Percentiles rank a stretch among this genome's conserved stretches.
Evolutionary conservation across 2,888 invertebrate genomes (phyloP).

Genomic region (Glyphotaelius pellucidus): DNA sequence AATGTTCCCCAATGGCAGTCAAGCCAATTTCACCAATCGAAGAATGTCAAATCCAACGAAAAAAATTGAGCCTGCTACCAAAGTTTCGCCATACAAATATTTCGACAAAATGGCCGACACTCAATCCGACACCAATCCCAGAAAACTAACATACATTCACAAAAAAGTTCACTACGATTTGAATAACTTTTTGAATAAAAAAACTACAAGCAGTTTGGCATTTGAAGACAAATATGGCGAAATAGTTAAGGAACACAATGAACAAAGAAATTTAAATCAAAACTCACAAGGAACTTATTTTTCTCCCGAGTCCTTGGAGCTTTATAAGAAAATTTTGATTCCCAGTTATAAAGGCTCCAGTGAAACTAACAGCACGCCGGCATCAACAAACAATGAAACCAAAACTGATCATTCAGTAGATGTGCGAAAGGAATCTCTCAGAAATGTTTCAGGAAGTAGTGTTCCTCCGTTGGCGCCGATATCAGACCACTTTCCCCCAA

Average conservation of each 20-base stretch:
- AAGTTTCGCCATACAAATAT: background rate
- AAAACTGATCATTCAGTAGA: background rate
- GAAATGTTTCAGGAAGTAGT: background rate
- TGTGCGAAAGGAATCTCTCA: background rate
- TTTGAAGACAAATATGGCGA: background rate
- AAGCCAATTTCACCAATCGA: constrained; percentile 19
- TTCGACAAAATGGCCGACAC: constrained; percentile 21
- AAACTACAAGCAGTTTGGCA: background rate
- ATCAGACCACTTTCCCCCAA: background rate
- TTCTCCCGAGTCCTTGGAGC: constrained; percentile 73
- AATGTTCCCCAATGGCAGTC: constrained; percentile 46
- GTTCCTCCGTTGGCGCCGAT: constrained; percentile 53
- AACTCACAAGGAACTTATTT: background rate
- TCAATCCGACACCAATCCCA: constrained; percentile 65
- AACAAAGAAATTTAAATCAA: constrained; percentile 5
- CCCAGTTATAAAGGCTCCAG: constrained; percentile 58
- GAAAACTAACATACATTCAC: constrained; percentile 71
- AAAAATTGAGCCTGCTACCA: background rate
- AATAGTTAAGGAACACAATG: constrained; percentile 28
- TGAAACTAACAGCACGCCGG: background rate
- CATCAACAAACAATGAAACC: background rate
- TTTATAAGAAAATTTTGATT: constrained; percentile 74
- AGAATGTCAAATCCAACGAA: background rate
- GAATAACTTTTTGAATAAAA: constrained; percentile 64
- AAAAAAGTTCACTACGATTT: constrained; percentile 74